A percentile compares a stretch with the other conserved stretches of the same genome.
These are phyloP conservation scores for Prorops nasuta DNA, from an alignment of 1,140 invertebrate genomes.

Conservation along the genomic window DNA sequence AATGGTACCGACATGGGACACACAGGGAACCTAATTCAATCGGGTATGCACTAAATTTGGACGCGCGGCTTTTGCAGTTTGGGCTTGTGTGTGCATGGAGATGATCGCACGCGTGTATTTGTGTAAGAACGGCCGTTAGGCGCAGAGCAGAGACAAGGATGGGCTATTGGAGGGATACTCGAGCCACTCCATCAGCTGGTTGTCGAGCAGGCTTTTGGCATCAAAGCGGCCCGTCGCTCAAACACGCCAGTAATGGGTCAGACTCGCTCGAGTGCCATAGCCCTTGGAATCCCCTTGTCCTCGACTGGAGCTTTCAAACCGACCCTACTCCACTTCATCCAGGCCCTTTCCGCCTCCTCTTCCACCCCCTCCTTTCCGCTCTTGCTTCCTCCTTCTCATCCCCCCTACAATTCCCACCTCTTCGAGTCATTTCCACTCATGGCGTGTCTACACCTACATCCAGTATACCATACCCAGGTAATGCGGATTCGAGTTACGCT, in stretches of 20 bases:
- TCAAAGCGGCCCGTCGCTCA: slow-evolving; percentile 36
- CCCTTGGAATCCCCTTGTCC: slow-evolving; percentile 33
- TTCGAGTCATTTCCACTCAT: background rate
- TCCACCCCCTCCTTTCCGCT: background rate
- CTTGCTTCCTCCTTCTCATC: slow-evolving; percentile 8
- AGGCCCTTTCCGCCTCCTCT: slow-evolving; percentile 3
- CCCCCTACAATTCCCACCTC: background rate
- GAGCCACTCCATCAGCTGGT: slow-evolving; percentile 36
- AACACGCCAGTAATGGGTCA: slow-evolving; percentile 36
- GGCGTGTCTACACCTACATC: slow-evolving; percentile 1
- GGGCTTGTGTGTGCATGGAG: background rate
- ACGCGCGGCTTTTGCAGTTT: background rate
- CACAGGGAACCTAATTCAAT: too few species aligned
- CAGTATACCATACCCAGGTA: slow-evolving; percentile 5
- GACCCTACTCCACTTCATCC: slow-evolving; percentile 9
- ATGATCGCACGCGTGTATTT: background rate
- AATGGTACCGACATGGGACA: too few species aligned
- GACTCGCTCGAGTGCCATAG: slow-evolving; percentile 28
- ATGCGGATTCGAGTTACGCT: slow-evolving; percentile 6
- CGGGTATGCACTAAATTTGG: too few species aligned
- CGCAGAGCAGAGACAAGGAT: slow-evolving; percentile 19
- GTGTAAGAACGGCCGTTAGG: background rate
- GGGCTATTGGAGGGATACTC: slow-evolving; percentile 28
- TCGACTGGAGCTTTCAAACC: slow-evolving; percentile 25
- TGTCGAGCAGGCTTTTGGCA: slow-evolving; percentile 36